Base-by-base conservation (phyloP, 2,113 vertebrate species). In the Lipophrys pholis region DNA sequence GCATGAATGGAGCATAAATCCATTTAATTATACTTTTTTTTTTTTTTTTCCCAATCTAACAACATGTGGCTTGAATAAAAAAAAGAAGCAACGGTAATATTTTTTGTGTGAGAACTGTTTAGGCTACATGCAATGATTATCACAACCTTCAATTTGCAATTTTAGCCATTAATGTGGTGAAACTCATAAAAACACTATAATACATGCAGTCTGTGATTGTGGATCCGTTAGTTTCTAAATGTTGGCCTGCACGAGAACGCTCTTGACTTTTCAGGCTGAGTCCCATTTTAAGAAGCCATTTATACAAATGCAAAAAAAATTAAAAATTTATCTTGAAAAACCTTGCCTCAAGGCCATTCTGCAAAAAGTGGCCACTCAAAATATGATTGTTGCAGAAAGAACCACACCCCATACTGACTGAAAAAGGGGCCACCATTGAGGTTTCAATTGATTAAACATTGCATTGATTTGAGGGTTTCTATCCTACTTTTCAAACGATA, bases 241-340 rank as follows among this genome's bases (percentile, higher is more conserved):
- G 5, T 15, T 17, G 15, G 14, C 3, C 21, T 12, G 3, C 30
- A 17, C 3, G 41, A 17, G 14, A 14, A 6, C n/a, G 45, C 0
- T 53, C 5, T 38, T 43, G 15, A 21, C 8, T 52, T 60, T 10
- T 39, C 11, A 67, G 9, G 30, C 41, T 42, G 16, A 15, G 7
- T 5, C 17, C 8, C 21, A 30, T 30, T 30, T 7, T n/a, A 14
- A 5, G 45, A 6, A 46, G 21, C 45, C 10, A 17, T 57, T 64
- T 43, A 16, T 64, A 17, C 8, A 9, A 63, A 55, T 58, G 21
- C 59, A 53, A 54, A 12, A 43, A 38, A 2, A 65, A 17, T n/a
- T n/a, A n/a, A n/a, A n/a, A n/a, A n/a, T n/a, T n/a, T n/a, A 30
- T 30, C 21, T 30, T 30, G 21, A 30, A 30, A 30, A 30, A 30